A percentile compares a stretch with the other conserved stretches of the same genome.
Conservation (phyloP, 2,888 invertebrate genomes). For the Athalia cordata region DNA sequence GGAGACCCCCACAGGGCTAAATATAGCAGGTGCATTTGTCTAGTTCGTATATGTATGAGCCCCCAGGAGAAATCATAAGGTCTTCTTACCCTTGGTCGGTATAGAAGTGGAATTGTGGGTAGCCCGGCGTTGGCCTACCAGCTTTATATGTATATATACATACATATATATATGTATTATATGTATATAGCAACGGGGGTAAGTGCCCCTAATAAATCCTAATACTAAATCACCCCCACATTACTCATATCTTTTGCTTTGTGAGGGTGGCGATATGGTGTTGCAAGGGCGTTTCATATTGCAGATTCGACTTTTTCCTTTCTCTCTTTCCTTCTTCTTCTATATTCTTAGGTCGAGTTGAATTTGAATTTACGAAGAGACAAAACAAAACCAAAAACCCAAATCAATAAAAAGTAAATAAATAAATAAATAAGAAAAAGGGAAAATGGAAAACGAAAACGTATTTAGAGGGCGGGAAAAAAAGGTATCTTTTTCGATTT, state of each 20-base stretch:
- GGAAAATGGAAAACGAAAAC: too few relatives aligned
- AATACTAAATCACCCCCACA: conserved; percentile 69
- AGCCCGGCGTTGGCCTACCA: conserved; percentile 39
- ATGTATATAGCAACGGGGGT: conserved; percentile 48
- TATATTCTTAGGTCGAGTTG: too few relatives aligned
- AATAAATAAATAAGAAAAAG: too few relatives aligned
- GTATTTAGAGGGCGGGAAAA: background rate
- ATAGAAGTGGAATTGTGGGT: background rate
- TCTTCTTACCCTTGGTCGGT: conserved; percentile 55
- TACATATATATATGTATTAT: too few relatives aligned
- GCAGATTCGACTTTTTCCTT: too few relatives aligned
- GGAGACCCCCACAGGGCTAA: conserved; percentile 46
- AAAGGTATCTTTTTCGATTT: conserved; percentile 39
- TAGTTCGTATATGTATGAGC: conserved; percentile 62
- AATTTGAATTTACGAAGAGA: too few relatives aligned
- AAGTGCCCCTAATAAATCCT: conserved; percentile 70
- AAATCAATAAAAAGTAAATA: too few relatives aligned
- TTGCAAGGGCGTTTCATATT: too few relatives aligned
- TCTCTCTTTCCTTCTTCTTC: too few relatives aligned
- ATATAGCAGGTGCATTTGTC: conserved; percentile 69
- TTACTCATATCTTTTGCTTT: conserved; percentile 67
- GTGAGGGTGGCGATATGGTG: conserved; percentile 29
- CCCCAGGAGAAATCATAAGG: conserved; percentile 71
- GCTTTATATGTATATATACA: conserved; percentile 4
- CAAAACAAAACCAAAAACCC: too few relatives aligned